Conservation (phyloP, 2,888 invertebrate genomes). For the Latrodectus elegans region DNA sequence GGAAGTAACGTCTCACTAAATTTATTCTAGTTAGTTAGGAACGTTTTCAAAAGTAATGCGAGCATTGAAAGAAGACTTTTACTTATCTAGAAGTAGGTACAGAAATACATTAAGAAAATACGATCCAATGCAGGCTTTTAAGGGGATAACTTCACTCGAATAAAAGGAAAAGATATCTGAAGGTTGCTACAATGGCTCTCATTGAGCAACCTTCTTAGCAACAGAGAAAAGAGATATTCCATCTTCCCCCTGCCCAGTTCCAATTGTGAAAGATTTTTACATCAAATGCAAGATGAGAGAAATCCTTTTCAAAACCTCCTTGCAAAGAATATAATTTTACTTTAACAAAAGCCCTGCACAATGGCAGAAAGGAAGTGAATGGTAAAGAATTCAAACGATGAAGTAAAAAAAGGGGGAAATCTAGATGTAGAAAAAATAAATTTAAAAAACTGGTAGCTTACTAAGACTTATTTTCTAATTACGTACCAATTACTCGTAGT, state of each 20-base stretch:
- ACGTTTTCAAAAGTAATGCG: too few species aligned
- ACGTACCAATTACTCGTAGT: slow-evolving; percentile 60
- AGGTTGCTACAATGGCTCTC: slow-evolving; percentile 1
- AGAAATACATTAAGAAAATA: slow-evolving; percentile 1
- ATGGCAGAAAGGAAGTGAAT: not conserved
- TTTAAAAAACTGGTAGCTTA: slow-evolving; percentile 10
- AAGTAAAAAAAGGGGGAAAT: not conserved
- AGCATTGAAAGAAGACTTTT: too few species aligned
- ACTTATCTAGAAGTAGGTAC: not conserved
- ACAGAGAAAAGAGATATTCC: not conserved
- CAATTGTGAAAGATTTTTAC: not conserved
- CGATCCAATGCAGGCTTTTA: not conserved
- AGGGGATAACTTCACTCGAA: not conserved
- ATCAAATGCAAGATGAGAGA: not conserved
- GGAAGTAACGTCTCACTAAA: too few species aligned
- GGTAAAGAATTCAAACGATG: not conserved
- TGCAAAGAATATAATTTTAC: not conserved
- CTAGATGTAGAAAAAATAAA: not conserved
- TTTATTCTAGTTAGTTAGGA: too few species aligned
- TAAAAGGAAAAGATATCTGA: not conserved
- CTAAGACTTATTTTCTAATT: slow-evolving; percentile 65
- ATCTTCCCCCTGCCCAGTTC: not conserved
- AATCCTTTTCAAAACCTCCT: not conserved
- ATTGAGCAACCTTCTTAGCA: not conserved
- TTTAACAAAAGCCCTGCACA: not conserved